Conservation (phyloP, 92 coral and sea anemone species). For the Actinernus sp. region DNA sequence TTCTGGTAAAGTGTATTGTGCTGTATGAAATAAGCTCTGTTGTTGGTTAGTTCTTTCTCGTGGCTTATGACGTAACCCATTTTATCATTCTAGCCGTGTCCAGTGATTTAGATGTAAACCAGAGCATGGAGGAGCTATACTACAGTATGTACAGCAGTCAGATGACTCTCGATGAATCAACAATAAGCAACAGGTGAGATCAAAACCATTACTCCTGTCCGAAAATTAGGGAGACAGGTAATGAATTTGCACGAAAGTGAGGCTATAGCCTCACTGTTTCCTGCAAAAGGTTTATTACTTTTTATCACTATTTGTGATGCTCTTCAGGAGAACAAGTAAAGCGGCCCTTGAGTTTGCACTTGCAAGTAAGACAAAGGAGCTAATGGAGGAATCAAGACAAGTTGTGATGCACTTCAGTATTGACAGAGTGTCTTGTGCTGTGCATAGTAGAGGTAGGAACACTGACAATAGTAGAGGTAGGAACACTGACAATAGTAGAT, state of each 20-base stretch:
- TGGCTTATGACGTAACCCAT: too few species aligned
- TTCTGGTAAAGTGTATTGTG: too few species aligned
- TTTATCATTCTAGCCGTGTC: too few species aligned
- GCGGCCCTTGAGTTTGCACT: slow-evolving; percentile 70
- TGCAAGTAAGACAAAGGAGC: slow-evolving; percentile 80
- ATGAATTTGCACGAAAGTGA: too few species aligned
- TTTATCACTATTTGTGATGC: not conserved
- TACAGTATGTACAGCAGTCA: slow-evolving; percentile 88
- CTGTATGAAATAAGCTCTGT: too few species aligned
- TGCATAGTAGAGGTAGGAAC: slow-evolving; percentile 92
- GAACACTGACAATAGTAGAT: too few species aligned
- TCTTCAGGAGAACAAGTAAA: slow-evolving; percentile 45
- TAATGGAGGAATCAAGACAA: slow-evolving; percentile 92
- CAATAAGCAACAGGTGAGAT: slow-evolving; percentile 43
- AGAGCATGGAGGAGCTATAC: slow-evolving; percentile 76
- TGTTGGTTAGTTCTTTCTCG: not conserved
- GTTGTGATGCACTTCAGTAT: slow-evolving; percentile 80
- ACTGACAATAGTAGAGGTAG: too few species aligned
- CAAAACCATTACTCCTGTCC: too few species aligned
- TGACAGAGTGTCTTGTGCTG: slow-evolving; percentile 82
- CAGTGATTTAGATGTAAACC: slow-evolving; percentile 41
- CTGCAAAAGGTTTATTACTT: too few species aligned
- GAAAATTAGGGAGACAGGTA: too few species aligned
- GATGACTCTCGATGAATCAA: slow-evolving; percentile 69
- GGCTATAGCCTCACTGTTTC: not conserved